phyloP scores from a whole-genome alignment of 2,888 invertebrate genomes.

The Sepioteuthis lessoniana region DNA sequence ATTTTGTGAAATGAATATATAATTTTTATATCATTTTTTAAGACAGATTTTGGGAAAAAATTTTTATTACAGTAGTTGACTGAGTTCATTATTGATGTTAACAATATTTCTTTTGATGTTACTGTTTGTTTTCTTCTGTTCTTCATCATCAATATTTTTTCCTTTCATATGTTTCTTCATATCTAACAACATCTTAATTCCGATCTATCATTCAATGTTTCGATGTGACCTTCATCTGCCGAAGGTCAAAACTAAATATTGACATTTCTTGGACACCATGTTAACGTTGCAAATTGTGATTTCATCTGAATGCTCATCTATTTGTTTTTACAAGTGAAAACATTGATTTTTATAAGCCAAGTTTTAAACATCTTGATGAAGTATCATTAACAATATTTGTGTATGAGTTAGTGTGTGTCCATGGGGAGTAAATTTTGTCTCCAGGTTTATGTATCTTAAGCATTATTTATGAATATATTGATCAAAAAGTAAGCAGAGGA shows the following conservation, averaged over 20 bases:
- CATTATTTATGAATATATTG: background rate
- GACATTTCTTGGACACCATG: background rate
- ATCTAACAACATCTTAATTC: background rate
- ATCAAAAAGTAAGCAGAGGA: background rate
- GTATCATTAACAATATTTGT: background rate
- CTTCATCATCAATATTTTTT: background rate
- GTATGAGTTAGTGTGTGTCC: background rate
- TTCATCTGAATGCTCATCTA: background rate
- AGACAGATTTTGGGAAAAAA: background rate
- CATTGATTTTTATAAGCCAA: background rate
- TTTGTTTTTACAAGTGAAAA: background rate
- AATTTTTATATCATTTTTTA: background rate
- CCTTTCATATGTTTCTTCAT: background rate
- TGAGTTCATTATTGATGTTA: background rate
- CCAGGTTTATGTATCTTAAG: background rate
- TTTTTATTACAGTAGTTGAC: background rate
- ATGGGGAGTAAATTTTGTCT: background rate
- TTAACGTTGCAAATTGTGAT: background rate
- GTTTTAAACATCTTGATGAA: background rate
- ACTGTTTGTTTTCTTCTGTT: background rate
- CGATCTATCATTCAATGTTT: background rate
- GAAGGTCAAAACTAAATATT: background rate
- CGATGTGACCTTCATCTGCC: slow-evolving; percentile 33
- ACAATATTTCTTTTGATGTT: background rate
- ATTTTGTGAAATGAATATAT: background rate